Evolutionary conservation across 2,888 invertebrate species (phyloP), one percentile per base, ranked within the genome.

Genomic region (Synanthedon andrenaeformis): DNA sequence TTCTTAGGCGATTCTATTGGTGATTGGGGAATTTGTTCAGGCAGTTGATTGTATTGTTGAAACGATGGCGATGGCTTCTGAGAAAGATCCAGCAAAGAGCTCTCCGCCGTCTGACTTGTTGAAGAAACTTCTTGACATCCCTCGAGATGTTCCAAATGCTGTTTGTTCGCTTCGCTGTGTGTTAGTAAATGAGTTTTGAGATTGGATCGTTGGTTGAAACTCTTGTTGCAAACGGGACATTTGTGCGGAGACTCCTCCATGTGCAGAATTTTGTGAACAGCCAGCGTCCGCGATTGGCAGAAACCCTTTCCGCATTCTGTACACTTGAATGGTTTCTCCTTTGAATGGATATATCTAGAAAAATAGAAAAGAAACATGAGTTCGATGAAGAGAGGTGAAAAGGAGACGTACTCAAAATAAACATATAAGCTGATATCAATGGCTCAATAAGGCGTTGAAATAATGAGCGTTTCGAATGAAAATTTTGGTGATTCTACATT

Each of bases 321-420:
- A 80, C 99, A 99, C 74, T 97, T 98, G 88, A 98, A 99, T 0
- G 99, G 99, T 79, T 99, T 99, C 82, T 98, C 97, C 76, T 98
- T 98, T 62, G 96, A 96, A 86, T 99, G 99, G 62, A 98, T 99
- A 86, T 98, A 99, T 76, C 96, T 96, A 89, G 55, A 88, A 88
- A 69, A 70, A 81, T 61, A 69, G 66, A 74, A 68, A 62, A 55
- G 12, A 55, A 41, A 54, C 41, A 51, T 56, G 54, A 57, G 52
- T 49, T 51, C 56, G 23, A 67, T 76, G 64, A 75, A 10, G 35
- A 35, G 49, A 53, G 58, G 58, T 60, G 65, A 64, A 66, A 65
- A 69, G 62, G 70, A 54, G 42, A 58, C 56, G 19, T 62, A 55
- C 58, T 68, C 70, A 74, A 73, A 79, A 74, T 70, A 76, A 66